Conservation (phyloP, 2,888 invertebrate species). For the Linnaemya vulpina region DNA sequence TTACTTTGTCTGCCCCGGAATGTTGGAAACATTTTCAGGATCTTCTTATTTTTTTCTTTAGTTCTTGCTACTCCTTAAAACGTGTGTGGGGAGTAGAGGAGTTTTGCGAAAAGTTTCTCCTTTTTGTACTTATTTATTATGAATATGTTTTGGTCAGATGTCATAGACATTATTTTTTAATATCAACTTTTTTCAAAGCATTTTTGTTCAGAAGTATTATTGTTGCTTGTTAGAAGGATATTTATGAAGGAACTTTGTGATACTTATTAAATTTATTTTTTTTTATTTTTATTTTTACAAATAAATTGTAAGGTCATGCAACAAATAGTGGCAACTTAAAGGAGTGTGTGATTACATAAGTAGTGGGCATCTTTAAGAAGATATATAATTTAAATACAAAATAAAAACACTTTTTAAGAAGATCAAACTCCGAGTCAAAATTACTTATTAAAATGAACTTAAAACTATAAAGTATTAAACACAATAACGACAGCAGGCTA, state of each 20-base stretch:
- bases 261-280: neutral
- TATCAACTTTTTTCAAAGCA: slow-evolving; percentile 17
- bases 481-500: too few relatives aligned
- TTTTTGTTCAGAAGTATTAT: slow-evolving; percentile 31
- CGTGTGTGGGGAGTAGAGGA: neutral
- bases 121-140: slow-evolving; percentile 60
- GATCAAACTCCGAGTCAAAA: too few relatives aligned
- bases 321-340: neutral
- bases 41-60: neutral
- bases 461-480: too few relatives aligned
- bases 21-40: slow-evolving; percentile 1
- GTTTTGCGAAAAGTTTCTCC: slow-evolving; percentile 21
- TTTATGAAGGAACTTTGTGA: slow-evolving; percentile 42
- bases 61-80: neutral
- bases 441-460: too few relatives aligned
- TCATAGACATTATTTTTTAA: slow-evolving; percentile 65
- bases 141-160: slow-evolving; percentile 70
- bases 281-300: neutral
- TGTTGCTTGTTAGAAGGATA: slow-evolving; percentile 43
- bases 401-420: too few relatives aligned
- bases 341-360: neutral
- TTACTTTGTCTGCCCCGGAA: slow-evolving; percentile 64
- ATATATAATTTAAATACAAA: too few relatives aligned
- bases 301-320: slow-evolving; percentile 4
- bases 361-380: too few relatives aligned